phyloP scores from a whole-genome alignment of 2,888 invertebrate species.

The Salticus scenicus region DNA sequence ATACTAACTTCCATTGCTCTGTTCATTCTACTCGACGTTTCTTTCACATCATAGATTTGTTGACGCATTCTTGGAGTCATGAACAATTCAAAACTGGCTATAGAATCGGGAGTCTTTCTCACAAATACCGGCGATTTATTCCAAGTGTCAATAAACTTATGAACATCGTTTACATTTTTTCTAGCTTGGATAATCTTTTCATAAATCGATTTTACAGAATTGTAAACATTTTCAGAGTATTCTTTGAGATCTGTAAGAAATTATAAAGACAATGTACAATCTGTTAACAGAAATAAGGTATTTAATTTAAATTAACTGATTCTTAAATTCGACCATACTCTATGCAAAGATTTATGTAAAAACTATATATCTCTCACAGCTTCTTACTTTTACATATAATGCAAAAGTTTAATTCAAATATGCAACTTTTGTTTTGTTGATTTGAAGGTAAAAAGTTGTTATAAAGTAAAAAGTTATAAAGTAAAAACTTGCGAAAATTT shows the following conservation, averaged over 20 bases:
- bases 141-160: conserved; percentile 49
- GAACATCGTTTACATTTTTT: conserved; percentile 32
- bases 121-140: conserved; percentile 29
- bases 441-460: too few relatives aligned
- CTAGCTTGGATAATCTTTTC: conserved; percentile 35
- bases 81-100: conserved; percentile 26
- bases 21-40: conserved; percentile 8
- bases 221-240: conserved; percentile 42
- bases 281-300: too few relatives aligned
- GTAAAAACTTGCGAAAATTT: too few relatives aligned
- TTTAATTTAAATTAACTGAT: too few relatives aligned
- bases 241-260: conserved; percentile 18
- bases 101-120: conserved; percentile 22
- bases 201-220: conserved; percentile 27
- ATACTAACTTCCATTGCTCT: conserved; percentile 30
- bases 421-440: too few relatives aligned
- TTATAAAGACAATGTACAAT: too few relatives aligned
- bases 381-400: too few relatives aligned
- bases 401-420: too few relatives aligned
- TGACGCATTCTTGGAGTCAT: conserved; percentile 18
- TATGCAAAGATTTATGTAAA: too few relatives aligned
- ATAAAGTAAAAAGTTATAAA: too few relatives aligned
- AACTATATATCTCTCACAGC: too few relatives aligned
- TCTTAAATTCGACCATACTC: too few relatives aligned
- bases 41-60: conserved; percentile 14